Base-by-base conservation (phyloP, 1,140 invertebrate genomes). In the Listronotus bonariensis region DNA sequence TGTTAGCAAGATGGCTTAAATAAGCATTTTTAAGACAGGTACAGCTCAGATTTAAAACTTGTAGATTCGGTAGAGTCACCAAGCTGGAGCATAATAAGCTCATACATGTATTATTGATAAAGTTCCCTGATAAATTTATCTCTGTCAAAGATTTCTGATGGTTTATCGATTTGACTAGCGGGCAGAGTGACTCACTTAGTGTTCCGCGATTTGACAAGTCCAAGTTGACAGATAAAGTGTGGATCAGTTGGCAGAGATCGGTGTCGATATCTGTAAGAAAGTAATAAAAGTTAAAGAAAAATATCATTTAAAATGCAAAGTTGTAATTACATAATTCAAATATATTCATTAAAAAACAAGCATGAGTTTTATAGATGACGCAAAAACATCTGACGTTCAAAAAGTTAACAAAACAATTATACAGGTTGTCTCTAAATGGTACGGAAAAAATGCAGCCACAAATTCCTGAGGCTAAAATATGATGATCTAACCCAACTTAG, bases 91-190 rank as follows among this genome's bases (percentile, higher is more conserved):
- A 79, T 53, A 88, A 70, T 55, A 82, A 78, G 61, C 82, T 83
- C 20, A 86, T 74, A 7, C 82, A 82, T 45, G 84, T 82, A 58
- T 85, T 81, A 31, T 80, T 78, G 26, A 88, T 74, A 54, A 81
- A 84, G 74, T 88, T 87, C 57, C 84, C 82, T 0, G 80, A 77
- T 53, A 89, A 77, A 72, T 86, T 80, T 10, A 89, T 69, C 6
- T 83, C 77, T 20, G 83, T 82, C 2, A 89, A 78, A 67, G 83
- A 82, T 0, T 80, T 80, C 78, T 88, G 86, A 70, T 86, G 84
- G 48, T 83, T 80, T 6, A 88, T 69, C 0, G 86, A 83, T 69
- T 82, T 82, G 56, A 87, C 85, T 3, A 87, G 68, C 0, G 87
- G 86, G n/a, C 81, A 77, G 0, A 83, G 77, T 73, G 80, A 74